Evolutionary conservation across 1,140 invertebrate species (phyloP).

Genomic region (Drosophila varians): DNA sequence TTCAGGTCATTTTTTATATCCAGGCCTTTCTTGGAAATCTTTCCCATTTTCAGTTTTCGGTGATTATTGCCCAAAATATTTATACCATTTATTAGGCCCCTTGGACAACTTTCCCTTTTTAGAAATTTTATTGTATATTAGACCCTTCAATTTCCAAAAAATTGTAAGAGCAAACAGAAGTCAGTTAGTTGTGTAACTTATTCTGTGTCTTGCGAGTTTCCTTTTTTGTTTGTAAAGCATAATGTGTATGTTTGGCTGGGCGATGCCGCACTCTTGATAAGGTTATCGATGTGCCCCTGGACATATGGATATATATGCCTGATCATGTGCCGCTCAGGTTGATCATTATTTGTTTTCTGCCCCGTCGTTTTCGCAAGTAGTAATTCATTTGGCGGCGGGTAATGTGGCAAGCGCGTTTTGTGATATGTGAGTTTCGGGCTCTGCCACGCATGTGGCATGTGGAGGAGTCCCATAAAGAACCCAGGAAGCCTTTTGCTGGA

Average conservation of each 20-base stretch:
- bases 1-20: too few species aligned
- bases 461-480: slow-evolving; percentile 14
- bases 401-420: slow-evolving; percentile 1
- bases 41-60: too few species aligned
- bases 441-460: not conserved
- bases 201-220: not conserved
- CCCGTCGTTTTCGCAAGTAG: slow-evolving; percentile 23
- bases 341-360: slow-evolving; percentile 21
- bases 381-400: slow-evolving; percentile 44
- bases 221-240: slow-evolving; percentile 53
- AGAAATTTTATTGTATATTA: too few species aligned
- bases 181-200: not conserved
- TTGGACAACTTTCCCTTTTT: too few species aligned
- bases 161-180: not conserved
- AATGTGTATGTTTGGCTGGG: slow-evolving; percentile 62
- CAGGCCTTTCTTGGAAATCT: too few species aligned
- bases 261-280: slow-evolving; percentile 69
- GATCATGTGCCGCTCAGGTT: slow-evolving; percentile 6
- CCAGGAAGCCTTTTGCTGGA: slow-evolving; percentile 9
- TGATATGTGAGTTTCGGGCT: slow-evolving; percentile 7
- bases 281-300: slow-evolving; percentile 59
- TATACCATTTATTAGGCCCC: too few species aligned
- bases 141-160: not conserved
- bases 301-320: not conserved
- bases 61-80: too few species aligned